Evolutionary conservation across 1,140 invertebrate genomes (phyloP).

Genomic region (Papilio polyxenes): DNA sequence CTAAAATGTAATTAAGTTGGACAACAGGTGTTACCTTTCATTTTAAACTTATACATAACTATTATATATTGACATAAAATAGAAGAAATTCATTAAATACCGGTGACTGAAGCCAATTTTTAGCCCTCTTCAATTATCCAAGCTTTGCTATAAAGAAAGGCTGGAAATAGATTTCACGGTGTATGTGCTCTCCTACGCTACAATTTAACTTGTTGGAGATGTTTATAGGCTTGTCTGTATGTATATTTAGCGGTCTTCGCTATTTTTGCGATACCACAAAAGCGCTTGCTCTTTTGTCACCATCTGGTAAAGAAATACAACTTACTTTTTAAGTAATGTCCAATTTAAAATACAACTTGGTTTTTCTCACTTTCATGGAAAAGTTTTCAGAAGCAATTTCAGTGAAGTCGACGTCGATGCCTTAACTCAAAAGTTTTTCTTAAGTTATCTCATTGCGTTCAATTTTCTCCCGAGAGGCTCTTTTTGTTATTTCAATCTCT

Average conservation of each 20-base stretch:
- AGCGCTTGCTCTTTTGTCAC: too few relatives aligned
- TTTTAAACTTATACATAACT: background rate
- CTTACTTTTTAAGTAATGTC: background rate
- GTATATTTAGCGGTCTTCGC: too few relatives aligned
- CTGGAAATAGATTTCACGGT: too few relatives aligned
- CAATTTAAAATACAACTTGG: background rate
- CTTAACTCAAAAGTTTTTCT: conserved; percentile 29
- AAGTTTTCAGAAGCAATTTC: conserved; percentile 12
- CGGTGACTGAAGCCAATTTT: too few relatives aligned
- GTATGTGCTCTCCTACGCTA: too few relatives aligned
- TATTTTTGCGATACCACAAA: too few relatives aligned
- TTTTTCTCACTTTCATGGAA: conserved; percentile 7
- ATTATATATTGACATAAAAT: background rate
- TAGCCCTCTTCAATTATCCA: too few relatives aligned
- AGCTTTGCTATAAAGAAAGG: too few relatives aligned
- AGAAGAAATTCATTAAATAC: background rate
- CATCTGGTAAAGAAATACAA: background rate
- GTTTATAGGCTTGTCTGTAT: too few relatives aligned
- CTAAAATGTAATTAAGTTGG: conserved; percentile 8
- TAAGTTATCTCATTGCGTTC: conserved; percentile 28
- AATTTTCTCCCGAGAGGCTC: conserved; percentile 19
- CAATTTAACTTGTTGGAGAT: too few relatives aligned
- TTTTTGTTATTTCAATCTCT: conserved; percentile 25
- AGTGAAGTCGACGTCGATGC: background rate
- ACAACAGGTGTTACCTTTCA: background rate